Conservation (phyloP, 2,888 invertebrate genomes). For the Hirudinaria manillensis region DNA sequence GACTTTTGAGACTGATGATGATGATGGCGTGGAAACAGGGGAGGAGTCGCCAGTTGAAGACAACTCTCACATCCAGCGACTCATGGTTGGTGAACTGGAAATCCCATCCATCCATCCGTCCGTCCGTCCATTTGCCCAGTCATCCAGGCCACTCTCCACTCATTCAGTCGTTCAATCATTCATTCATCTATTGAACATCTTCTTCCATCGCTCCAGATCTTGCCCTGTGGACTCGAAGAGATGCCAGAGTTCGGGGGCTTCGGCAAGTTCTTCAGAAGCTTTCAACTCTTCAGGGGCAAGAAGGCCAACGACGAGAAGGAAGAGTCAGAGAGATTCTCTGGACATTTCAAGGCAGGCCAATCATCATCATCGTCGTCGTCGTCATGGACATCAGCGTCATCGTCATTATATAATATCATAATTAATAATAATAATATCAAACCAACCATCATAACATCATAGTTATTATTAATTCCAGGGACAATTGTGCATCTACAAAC, state of each 20-base stretch:
- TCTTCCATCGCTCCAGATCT: constrained; percentile 34
- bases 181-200: no score
- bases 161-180: no score
- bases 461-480: constrained; percentile 31
- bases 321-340: constrained; percentile 36
- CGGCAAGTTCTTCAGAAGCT: constrained; percentile 39
- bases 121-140: no score
- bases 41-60: not conserved
- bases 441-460: no score
- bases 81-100: constrained; percentile 16
- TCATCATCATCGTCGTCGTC: not conserved
- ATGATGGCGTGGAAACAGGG: constrained; percentile 8
- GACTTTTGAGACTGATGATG: constrained; percentile 21
- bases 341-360: constrained; percentile 40
- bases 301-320: constrained; percentile 42
- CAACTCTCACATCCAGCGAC: not conserved
- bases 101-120: no score
- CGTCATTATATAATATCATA: no score
- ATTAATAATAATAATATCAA: no score
- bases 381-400: no score
- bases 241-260: constrained; percentile 38
- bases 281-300: constrained; percentile 40
- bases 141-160: no score
- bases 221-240: constrained; percentile 39
- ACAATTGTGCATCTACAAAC: constrained; percentile 37